phyloP scores from a whole-genome alignment of 2,113 vertebrate species.

The Alosa alosa region DNA sequence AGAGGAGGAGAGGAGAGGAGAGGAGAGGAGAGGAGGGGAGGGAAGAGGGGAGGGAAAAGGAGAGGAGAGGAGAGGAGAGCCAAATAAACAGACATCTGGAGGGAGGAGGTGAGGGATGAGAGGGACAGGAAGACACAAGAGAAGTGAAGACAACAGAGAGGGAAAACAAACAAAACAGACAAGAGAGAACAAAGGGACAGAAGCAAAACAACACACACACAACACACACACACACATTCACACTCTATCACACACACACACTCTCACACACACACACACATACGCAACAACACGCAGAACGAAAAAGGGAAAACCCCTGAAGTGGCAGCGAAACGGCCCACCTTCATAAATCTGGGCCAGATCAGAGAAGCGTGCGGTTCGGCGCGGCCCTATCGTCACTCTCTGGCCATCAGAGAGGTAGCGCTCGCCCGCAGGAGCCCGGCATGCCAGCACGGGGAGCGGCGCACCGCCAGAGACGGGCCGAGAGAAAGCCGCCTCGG shows the following conservation, averaged over 20 bases:
- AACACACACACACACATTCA: neutral
- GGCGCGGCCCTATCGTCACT: neutral
- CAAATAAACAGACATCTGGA: neutral
- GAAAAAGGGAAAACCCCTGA: no score
- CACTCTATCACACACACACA: neutral
- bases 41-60: neutral
- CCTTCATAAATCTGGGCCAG: neutral
- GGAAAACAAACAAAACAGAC: neutral
- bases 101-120: neutral
- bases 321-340: neutral
- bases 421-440: neutral
- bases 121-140: neutral
- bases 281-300: neutral
- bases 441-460: neutral
- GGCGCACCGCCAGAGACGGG: neutral
- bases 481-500: neutral
- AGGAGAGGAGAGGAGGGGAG: neutral
- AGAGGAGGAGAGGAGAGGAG: neutral
- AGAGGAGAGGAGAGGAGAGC: neutral
- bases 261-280: neutral
- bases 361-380: neutral
- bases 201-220: neutral
- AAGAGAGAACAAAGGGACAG: neutral
- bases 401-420: neutral
- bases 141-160: neutral